Evolutionary conservation across 2,797 vertebrate genomes (phyloP), one percentile per base, ranked within the genome.

Genomic region (Lithobates sylvaticus): DNA sequence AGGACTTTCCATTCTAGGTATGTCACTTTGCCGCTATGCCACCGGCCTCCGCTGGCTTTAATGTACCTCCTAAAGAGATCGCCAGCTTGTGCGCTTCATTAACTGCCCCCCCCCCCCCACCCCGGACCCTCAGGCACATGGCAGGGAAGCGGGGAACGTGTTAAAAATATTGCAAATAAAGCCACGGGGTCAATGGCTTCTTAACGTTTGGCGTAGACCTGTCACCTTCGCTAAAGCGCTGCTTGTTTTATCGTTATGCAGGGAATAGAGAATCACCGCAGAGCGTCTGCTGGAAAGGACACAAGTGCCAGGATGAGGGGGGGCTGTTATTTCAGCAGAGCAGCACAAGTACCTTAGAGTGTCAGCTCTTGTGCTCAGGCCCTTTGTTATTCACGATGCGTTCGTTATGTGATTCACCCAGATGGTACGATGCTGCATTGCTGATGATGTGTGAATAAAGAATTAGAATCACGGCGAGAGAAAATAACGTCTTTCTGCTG

Each of bases 1-100:
- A 76, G 84, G 81, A 72, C 44, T 72, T 71, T 61, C 44, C 72
- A 34, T 81, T 86, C 9, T 81, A 81, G 65, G 82, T 76, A 54
- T 36, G 82, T 84, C n/a, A 69, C 74, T 69, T 50, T 76, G 32
- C 13, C 79, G 13, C 50, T 64, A n/a, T 61, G 32, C 50, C 50
- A 26, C 32, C 42, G 42, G 27, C 78, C 29, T 32, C 68, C 15
- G 68, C 78, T 80, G 78, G 68, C 78, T 81, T 81, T 81, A 81
- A 81, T 81, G 78, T 58, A 29, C 70, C 47, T 80, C 64, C 42
- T 39, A 39, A 39, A 72, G 82, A 76, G 32, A 54, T 78, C 32
- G 42, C 44, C 83, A 58, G 67, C 68, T 27, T 80, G 78, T 29
- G 67, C 78, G 78, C 79, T n/a, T 76, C 81, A 76, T 83, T 83